Evolutionary conservation across 2,888 invertebrate genomes (phyloP).

Genomic region (Galeruca laticollis): DNA sequence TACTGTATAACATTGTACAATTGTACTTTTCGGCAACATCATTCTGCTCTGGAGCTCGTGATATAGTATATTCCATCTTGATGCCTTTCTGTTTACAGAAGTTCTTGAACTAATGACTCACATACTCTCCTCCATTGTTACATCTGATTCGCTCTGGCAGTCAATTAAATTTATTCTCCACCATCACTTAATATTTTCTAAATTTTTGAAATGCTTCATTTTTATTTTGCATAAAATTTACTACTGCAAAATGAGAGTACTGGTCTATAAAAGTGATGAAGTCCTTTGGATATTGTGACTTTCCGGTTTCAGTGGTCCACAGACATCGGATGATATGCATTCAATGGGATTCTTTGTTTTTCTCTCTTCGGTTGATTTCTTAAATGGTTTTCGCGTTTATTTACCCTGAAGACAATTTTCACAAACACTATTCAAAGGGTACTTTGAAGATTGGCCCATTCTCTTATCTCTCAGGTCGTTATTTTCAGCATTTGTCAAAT

Average conservation of each 20-base stretch:
- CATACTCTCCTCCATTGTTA: no score
- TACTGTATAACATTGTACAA: no score
- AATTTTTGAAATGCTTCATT: conserved; percentile 23
- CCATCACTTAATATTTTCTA: neutral
- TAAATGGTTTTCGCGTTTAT: conserved; percentile 4
- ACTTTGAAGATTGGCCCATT: conserved; percentile 51
- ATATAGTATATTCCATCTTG: no score
- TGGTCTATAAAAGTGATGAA: conserved; percentile 59
- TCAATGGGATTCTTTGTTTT: neutral
- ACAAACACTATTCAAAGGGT: conserved; percentile 41
- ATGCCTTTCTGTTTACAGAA: no score
- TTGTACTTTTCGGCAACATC: no score
- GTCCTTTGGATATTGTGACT: conserved; percentile 56
- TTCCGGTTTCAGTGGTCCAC: conserved; percentile 55
- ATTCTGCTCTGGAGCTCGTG: no score
- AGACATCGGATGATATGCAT: conserved; percentile 49
- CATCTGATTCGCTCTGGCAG: neutral
- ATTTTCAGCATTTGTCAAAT: conserved; percentile 31
- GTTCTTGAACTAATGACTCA: no score
- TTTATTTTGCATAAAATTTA: no score
- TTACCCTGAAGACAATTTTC: conserved; percentile 41
- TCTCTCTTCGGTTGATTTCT: conserved; percentile 13
- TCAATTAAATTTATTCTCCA: neutral
- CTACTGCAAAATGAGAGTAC: conserved; percentile 58
- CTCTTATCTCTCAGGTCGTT: no score